Percentiles rank a stretch among this genome's conserved stretches.
These are phyloP conservation scores for Oceanodroma leucorhoa DNA, from an alignment of 2,797 vertebrate genomes.

Conservation along the genomic window DNA sequence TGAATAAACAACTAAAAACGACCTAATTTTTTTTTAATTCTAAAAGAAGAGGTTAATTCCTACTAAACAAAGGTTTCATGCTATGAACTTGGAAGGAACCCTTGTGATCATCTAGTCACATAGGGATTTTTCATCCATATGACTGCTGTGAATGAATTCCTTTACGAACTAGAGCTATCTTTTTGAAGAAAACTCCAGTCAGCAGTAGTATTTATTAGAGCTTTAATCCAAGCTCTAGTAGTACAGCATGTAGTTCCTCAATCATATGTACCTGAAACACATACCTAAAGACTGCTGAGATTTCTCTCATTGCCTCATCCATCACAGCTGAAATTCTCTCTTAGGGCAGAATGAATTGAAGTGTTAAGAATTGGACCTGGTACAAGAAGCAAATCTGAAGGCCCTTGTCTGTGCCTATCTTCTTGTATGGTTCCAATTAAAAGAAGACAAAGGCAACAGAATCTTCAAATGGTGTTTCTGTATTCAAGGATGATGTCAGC, in stretches of 20 bases:
- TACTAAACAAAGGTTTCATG: not conserved
- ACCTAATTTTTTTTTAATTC: not conserved
- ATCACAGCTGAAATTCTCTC: conserved; percentile 21
- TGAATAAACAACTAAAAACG: not conserved
- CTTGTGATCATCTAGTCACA: not conserved
- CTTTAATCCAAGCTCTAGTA: not conserved
- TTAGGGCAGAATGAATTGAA: conserved; percentile 31
- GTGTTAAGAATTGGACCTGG: conserved; percentile 57
- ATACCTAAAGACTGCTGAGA: conserved; percentile 1
- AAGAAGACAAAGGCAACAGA: conserved; percentile 20
- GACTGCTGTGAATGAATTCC: not conserved
- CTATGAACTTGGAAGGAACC: not conserved
- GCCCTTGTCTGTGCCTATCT: not conserved
- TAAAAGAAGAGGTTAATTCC: not conserved
- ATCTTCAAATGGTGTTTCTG: conserved; percentile 1
- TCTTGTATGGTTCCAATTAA: not conserved
- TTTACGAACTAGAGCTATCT: not conserved
- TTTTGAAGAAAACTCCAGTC: not conserved
- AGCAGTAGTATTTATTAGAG: not conserved
- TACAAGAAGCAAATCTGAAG: conserved; percentile 61
- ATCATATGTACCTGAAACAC: conserved; percentile 69
- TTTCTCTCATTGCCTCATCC: conserved; percentile 66
- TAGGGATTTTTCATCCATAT: not conserved
- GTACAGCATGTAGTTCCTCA: not conserved
- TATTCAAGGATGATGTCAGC: conserved; percentile 12